These are phyloP conservation scores for Sinosuthora webbiana DNA, from an alignment of 2,113 vertebrate species.

Conservation along the genomic window DNA sequence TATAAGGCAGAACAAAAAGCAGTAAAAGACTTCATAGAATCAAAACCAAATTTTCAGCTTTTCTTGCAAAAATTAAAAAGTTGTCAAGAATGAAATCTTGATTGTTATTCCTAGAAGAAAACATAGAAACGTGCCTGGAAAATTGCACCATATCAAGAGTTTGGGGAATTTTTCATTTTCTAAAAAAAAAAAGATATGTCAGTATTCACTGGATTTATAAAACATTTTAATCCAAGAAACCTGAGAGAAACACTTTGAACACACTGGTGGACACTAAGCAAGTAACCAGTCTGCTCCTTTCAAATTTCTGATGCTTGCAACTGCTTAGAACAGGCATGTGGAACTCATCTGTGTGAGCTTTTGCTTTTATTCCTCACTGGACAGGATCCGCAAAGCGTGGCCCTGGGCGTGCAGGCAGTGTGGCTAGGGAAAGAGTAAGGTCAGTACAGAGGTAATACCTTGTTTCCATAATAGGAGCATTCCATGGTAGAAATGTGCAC, in stretches of 20 bases:
- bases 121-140: constrained; percentile 63
- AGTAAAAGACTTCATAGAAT: constrained; percentile 42
- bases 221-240: constrained; percentile 62
- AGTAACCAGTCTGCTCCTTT: constrained; percentile 9
- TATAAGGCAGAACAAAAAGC: constrained; percentile 53
- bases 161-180: not conserved
- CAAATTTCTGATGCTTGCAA: not conserved
- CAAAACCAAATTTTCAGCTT: constrained; percentile 48
- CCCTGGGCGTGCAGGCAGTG: constrained; percentile 55
- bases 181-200: constrained; percentile 44
- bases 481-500: constrained; percentile 54
- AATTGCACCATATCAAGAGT: constrained; percentile 44
- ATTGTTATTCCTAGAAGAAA: constrained; percentile 57
- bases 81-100: constrained; percentile 52
- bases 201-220: constrained; percentile 45
- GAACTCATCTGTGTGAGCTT: not conserved
- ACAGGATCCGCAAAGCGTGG: constrained; percentile 36
- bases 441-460: constrained; percentile 64
- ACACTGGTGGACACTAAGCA: constrained; percentile 26
- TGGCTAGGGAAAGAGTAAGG: constrained; percentile 24
- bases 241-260: constrained; percentile 68
- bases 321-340: not conserved
- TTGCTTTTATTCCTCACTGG: not conserved
- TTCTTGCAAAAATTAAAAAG: constrained; percentile 63
- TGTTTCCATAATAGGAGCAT: constrained; percentile 46